Base-by-base conservation (phyloP, 2,888 invertebrate genomes). In the Apomyelois bistriatella region DNA sequence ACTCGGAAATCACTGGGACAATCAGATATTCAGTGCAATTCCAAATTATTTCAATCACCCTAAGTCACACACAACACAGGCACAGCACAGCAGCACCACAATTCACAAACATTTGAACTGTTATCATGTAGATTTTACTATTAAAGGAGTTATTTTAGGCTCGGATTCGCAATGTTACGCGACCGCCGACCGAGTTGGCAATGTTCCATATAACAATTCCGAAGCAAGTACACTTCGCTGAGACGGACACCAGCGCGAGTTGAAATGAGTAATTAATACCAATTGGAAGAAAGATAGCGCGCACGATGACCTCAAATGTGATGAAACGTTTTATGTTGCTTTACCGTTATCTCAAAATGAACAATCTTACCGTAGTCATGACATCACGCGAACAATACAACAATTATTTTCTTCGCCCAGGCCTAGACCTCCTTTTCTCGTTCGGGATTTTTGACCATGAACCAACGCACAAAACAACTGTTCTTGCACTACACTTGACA, bases 111-210 rank as follows among this genome's bases (percentile, higher is more conserved):
- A 16, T n/a, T 38, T 22, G n/a, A 37, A 22, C 17, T 37, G 28
- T 22, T 52, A 52, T 36, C 52, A 52, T 22, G 32, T 8, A 32
- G 15, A 51, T 35, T 32, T 13, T 36, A 22, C 16, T 3, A 12
- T 13, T 9, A 40, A 40, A 13, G 36, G 13, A 42, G 54, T 42
- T 59, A 55, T 60, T 60, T 59, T 53, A 48, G 50, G 55, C 52
- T 35, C 35, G 52, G 46, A 54, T 54, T 58, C 40, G 54, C 58
- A 56, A 62, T 57, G 48, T 53, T 72, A 69, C 68, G 66, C 67
- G 66, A 66, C 65, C 62, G 58, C 58, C 76, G 80, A 76, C 81
- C 84, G 79, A 83, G 76, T 87, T 88, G 88, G 88, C 88, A 84
- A 58, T 70, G 68, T 74, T 84, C 88, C 88, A 88, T 79, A 61